Evolutionary conservation across 2,113 vertebrate species (phyloP), one percentile per base, ranked within the genome.

Genomic region (Loxodonta africana): DNA sequence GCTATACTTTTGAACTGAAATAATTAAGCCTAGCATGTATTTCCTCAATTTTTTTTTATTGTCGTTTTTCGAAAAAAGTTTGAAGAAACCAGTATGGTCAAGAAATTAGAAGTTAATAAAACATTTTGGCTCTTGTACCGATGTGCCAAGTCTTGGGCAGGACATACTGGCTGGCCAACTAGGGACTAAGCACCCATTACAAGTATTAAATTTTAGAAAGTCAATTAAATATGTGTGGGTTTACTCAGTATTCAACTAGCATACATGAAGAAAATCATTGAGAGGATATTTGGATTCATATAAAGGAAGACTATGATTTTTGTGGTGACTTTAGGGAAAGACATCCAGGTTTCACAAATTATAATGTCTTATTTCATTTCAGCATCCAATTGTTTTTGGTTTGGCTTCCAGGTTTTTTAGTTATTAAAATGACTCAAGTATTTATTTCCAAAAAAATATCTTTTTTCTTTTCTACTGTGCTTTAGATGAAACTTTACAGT

Each of bases 401-500:
- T 93, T 91, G 18, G 46, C n/a, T 93, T 91, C 20, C 23, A 83
- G 33, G 65, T 91, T 87, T 91, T 84, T 5, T 63, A 18, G 33
- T 78, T 87, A 69, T 90, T 91, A 92, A 96, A 97, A 51, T 63
- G 12, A 88, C 2, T 96, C 26, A 23, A 73, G 69, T 88, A 87
- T 77, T 90, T 67, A 88, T 71, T 89, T 94, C 6, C 37, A 90
- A 30, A 91, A 95, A 92, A 10, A 37, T 84, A 37, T 37, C 37
- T 37, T 37, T 37, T 37, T 37, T 37, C 37, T 37, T 37, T 37
- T 37, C 37, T 37, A 37, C 37, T 37, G 37, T 37, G 37, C 37
- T 37, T 37, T 37, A 37, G 37, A 2, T 37, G 37, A 37, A 37
- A 37, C 37, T 37, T 37, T 37, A 37, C 37, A 37, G 37, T 37